Base-by-base conservation (phyloP, 2,797 vertebrate species). In the Ammospiza maritima region DNA sequence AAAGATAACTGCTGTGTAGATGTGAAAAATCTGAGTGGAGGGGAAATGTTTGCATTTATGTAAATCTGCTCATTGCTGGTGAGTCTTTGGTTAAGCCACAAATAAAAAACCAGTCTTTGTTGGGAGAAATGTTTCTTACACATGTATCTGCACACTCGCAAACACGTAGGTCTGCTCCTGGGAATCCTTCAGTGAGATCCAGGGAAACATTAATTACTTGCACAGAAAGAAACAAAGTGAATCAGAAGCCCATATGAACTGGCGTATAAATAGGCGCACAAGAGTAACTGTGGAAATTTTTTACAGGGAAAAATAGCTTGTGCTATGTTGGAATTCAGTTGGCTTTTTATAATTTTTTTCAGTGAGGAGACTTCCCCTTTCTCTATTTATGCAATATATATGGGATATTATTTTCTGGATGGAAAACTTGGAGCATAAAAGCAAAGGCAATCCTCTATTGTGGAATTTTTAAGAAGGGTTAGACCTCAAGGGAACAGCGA, bases 61-160 rank as follows among this genome's bases (percentile, higher is more conserved):
- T 47, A 34, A 48, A 77, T 65, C 10, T 45, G 22, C 25, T 40
- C 12, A 5, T 27, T 16, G 27, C 45, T 71, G 3, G 0, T 0
- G 3, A 66, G 27, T 15, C 25, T 45, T 53, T 30, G 20, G 25
- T 62, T 34, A 71, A 47, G 19, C 3, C 45, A 38, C 8, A 56
- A 8, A 8, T 16, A 5, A 51, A 42, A 66, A 70, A 29, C 1
- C 8, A 17, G 18, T 27, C 13, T 58, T 64, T 13, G 16, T 40
- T 51, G 47, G n/a, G 36, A 77, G 23, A 69, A 42, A 6, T 26
- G 9, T 29, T 60, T 42, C 51, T 70, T 53, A 30, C 34, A 26
- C 2, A 1, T 32, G 0, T 14, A 27, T 30, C 34, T 34, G 7
- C 19, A 23, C 5, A 23, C 16, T 25, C 25, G 34, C 16, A 67